A percentile compares a stretch with the other conserved stretches of the same genome.
Evolutionary conservation across 2,797 vertebrate genomes (phyloP).

Genomic region (Mormyrops boulengeri): DNA sequence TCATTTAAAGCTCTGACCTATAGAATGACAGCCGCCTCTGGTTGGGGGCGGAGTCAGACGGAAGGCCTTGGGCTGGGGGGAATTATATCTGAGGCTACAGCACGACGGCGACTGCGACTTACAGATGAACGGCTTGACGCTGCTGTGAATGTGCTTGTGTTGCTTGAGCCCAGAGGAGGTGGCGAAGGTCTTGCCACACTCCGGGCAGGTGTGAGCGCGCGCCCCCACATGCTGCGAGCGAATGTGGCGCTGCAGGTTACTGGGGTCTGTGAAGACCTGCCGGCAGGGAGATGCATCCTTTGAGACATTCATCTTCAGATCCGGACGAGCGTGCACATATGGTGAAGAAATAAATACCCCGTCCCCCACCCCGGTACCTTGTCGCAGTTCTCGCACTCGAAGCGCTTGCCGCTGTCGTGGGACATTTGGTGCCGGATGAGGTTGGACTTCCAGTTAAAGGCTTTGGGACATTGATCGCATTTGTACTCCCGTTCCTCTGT

Average conservation of each 20-base stretch:
- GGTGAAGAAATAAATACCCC: not conserved
- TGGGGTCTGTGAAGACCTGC: slow-evolving; percentile 97
- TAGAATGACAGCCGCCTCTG: slow-evolving; percentile 48
- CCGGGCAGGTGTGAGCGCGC: slow-evolving; percentile 89
- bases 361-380: slow-evolving; percentile 74
- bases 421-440: slow-evolving; percentile 99
- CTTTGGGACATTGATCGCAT: slow-evolving; percentile 96
- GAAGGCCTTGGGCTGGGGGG: slow-evolving; percentile 51
- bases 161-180: slow-evolving; percentile 97
- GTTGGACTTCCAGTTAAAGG: slow-evolving; percentile 99
- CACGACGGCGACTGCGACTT: slow-evolving; percentile 67
- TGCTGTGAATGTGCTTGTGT: slow-evolving; percentile 99
- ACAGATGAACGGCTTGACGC: slow-evolving; percentile 99
- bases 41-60: slow-evolving; percentile 41
- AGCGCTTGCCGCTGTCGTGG: slow-evolving; percentile 97
- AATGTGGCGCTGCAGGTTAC: slow-evolving; percentile 97
- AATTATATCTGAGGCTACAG: slow-evolving; percentile 43
- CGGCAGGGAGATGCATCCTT: not conserved
- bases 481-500: slow-evolving; percentile 94
- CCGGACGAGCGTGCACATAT: too few species aligned
- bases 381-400: slow-evolving; percentile 99
- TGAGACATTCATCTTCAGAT: not conserved
- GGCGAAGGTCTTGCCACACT: slow-evolving; percentile 98
- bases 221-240: slow-evolving; percentile 96
- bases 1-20: slow-evolving; percentile 52